Percentiles rank a stretch among this genome's conserved stretches.
These are phyloP conservation scores for Cyclura pinguis DNA, from an alignment of 2,797 vertebrate genomes.

Conservation along the genomic window DNA sequence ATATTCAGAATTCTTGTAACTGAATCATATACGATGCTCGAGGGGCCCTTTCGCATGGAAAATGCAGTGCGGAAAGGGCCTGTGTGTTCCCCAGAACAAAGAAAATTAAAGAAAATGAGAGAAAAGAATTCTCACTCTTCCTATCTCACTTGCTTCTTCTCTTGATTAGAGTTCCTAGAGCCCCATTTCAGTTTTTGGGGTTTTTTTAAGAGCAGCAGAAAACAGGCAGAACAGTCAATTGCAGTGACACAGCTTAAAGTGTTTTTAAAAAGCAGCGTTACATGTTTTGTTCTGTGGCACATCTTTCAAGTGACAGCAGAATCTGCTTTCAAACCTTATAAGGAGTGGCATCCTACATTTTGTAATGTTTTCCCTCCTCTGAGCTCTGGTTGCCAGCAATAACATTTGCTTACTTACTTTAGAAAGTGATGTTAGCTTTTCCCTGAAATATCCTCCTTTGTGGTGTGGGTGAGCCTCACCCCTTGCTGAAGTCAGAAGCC, in stretches of 20 bases:
- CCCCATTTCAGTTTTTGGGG: background rate
- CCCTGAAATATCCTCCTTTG: background rate
- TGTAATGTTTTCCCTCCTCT: background rate
- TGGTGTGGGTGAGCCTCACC: background rate
- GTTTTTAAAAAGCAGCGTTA: background rate
- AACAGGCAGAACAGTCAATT: background rate
- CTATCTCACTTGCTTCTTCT: background rate
- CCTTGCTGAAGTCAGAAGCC: background rate
- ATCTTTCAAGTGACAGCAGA: background rate
- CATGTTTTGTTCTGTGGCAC: background rate
- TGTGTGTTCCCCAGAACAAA: no score
- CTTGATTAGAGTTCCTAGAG: background rate
- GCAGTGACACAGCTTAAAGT: background rate
- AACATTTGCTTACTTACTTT: background rate
- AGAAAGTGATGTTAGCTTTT: background rate
- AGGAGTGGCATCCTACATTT: conserved; percentile 7
- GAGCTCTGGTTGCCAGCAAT: background rate
- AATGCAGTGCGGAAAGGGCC: no score
- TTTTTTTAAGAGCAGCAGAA: background rate
- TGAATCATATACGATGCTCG: no score
- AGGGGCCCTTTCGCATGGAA: no score
- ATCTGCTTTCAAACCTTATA: conserved; percentile 6
- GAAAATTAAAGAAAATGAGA: background rate
- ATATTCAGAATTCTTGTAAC: no score
- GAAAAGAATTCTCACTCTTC: background rate